Percentiles rank a stretch among this genome's conserved stretches.
Conservation (phyloP, 1,140 invertebrate species). For the Bombus confusus region DNA sequence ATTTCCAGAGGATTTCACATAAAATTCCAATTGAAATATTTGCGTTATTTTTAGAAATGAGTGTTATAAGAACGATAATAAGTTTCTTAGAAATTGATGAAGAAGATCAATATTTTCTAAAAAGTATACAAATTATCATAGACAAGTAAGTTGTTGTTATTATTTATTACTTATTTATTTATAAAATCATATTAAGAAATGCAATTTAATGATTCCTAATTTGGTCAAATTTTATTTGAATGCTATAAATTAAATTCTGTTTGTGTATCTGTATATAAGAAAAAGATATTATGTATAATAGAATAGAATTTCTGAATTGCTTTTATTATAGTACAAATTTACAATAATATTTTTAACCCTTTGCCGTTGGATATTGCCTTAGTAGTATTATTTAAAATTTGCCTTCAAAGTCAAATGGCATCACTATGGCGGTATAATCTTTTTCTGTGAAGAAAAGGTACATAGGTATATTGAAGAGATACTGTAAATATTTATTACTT, state of each 20-base stretch:
- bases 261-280: background rate
- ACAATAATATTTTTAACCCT: background rate
- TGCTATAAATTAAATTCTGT: background rate
- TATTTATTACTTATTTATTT: slow-evolving; percentile 29
- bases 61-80: slow-evolving; percentile 83
- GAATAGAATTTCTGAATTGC: background rate
- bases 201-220: background rate
- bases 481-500: too few relatives aligned
- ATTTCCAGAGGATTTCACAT: slow-evolving; percentile 83
- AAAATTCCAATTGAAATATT: slow-evolving; percentile 85
- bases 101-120: slow-evolving; percentile 83
- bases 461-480: too few relatives aligned
- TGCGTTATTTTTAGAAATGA: slow-evolving; percentile 83
- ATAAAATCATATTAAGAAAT: background rate
- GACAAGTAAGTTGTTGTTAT: slow-evolving; percentile 83
- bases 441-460: too few relatives aligned
- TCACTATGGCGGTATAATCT: too few relatives aligned
- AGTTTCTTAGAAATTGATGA: slow-evolving; percentile 84
- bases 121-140: slow-evolving; percentile 84
- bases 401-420: too few relatives aligned
- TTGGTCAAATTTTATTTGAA: background rate
- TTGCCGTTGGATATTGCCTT: too few relatives aligned
- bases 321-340: background rate
- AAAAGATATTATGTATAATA: background rate
- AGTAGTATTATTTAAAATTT: too few relatives aligned